Percentiles rank a stretch among this genome's conserved stretches.
Conservation (phyloP, 2,888 invertebrate genomes). For the Chloroclysta siterata region DNA sequence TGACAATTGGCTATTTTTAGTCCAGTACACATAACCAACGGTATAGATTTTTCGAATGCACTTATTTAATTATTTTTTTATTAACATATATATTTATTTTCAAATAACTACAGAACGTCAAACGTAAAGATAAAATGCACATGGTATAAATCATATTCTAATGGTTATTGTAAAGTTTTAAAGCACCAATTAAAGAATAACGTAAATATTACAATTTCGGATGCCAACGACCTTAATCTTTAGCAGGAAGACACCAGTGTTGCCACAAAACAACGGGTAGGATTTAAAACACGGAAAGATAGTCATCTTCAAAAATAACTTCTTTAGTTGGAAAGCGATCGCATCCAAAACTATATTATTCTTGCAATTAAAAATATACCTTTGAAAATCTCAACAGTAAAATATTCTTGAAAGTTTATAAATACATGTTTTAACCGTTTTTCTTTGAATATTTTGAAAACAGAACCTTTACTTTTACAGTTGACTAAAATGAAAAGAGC, state of each 20-base stretch:
- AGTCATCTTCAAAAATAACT: not conserved
- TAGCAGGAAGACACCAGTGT: not conserved
- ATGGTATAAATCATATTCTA: conserved; percentile 33
- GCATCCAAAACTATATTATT: not conserved
- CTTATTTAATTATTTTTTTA: too few relatives aligned
- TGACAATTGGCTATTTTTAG: not conserved
- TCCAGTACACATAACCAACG: not conserved
- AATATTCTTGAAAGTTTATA: not conserved
- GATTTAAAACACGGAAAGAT: too few relatives aligned
- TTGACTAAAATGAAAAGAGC: not conserved
- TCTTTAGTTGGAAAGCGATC: not conserved
- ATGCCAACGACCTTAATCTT: not conserved
- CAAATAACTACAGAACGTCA: not conserved
- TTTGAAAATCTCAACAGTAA: conserved; percentile 2
- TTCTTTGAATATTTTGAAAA: not conserved
- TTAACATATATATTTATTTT: too few relatives aligned
- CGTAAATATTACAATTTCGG: conserved; percentile 5
- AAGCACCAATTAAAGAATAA: conserved; percentile 39
- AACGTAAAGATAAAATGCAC: conserved; percentile 16
- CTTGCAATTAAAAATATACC: not conserved
- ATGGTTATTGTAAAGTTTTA: conserved; percentile 25
- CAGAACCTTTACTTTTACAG: not conserved
- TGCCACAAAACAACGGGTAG: not conserved
- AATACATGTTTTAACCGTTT: not conserved
- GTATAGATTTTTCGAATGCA: conserved; percentile 3